A percentile compares a stretch with the other conserved stretches of the same genome.
phyloP scores from a whole-genome alignment of 2,113 vertebrate species.

The Gadus macrocephalus region DNA sequence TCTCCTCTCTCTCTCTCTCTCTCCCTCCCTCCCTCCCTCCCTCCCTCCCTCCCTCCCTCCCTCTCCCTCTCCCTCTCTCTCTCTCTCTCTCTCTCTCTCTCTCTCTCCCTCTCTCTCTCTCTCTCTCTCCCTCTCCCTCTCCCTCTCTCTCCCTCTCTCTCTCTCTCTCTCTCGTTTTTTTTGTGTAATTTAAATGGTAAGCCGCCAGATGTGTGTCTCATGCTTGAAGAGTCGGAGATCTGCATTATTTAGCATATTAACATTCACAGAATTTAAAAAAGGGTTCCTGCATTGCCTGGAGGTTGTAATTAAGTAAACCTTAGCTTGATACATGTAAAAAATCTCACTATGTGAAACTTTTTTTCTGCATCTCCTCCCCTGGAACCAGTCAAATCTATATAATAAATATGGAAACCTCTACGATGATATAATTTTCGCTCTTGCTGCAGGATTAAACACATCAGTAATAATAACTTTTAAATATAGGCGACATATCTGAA shows the following conservation, averaged over 20 bases:
- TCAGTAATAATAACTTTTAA: constrained; percentile 95
- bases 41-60: too few relatives aligned
- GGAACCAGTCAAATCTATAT: constrained; percentile 89
- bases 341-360: constrained; percentile 94
- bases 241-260: constrained; percentile 99
- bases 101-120: neutral
- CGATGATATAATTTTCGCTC: constrained; percentile 87
- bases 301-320: constrained; percentile 99
- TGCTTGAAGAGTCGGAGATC: constrained; percentile 99
- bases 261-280: constrained; percentile 99
- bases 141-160: constrained; percentile 2
- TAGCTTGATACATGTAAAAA: constrained; percentile 98
- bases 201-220: constrained; percentile 99
- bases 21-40: neutral
- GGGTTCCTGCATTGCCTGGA: constrained; percentile 95
- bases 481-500: constrained; percentile 86
- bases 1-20: constrained; percentile 18
- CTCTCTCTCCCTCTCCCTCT: constrained; percentile 1
- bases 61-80: too few relatives aligned
- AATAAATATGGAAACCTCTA: constrained; percentile 93
- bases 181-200: constrained; percentile 99
- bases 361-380: constrained; percentile 50
- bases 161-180: constrained; percentile 35
- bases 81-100: constrained; percentile 14
- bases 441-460: constrained; percentile 94